These are phyloP conservation scores for Cyanocitta stelleri DNA, from an alignment of 2,113 vertebrate genomes.

Conservation along the genomic window DNA sequence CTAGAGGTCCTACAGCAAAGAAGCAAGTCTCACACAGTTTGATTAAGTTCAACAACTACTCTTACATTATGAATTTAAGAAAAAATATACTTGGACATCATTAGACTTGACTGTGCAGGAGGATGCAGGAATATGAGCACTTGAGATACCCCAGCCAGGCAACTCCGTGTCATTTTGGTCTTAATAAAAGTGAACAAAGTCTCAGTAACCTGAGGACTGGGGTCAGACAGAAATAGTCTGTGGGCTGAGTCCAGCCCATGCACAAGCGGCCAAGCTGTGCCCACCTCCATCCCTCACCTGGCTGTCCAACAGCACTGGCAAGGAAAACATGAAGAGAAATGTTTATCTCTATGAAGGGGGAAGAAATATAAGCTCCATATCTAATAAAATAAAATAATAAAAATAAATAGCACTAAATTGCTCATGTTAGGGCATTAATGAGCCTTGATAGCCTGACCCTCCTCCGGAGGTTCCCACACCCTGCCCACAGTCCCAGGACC, in stretches of 20 bases:
- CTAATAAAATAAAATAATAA: neutral
- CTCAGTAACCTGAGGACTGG: neutral
- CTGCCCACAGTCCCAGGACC: neutral
- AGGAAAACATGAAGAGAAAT: neutral
- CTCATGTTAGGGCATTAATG: neutral
- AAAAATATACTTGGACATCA: conserved; percentile 36
- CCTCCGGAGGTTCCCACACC: rapidly evolving
- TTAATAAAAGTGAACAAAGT: neutral
- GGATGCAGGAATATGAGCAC: neutral
- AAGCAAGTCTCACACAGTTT: neutral
- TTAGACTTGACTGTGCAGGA: neutral
- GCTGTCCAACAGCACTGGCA: neutral
- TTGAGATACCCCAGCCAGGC: neutral
- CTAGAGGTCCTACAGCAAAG: neutral
- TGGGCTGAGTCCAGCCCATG: neutral
- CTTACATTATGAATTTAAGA: conserved; percentile 18
- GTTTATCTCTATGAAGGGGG: neutral
- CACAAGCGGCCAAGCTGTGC: no score
- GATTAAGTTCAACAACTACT: neutral
- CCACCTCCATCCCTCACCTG: neutral
- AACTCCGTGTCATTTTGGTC: neutral
- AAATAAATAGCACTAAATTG: neutral
- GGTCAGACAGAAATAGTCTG: neutral
- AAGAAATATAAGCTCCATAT: neutral
- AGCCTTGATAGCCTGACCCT: neutral